Conservation (phyloP, 2,888 invertebrate genomes). For the Hemistola chrysoprasaria region DNA sequence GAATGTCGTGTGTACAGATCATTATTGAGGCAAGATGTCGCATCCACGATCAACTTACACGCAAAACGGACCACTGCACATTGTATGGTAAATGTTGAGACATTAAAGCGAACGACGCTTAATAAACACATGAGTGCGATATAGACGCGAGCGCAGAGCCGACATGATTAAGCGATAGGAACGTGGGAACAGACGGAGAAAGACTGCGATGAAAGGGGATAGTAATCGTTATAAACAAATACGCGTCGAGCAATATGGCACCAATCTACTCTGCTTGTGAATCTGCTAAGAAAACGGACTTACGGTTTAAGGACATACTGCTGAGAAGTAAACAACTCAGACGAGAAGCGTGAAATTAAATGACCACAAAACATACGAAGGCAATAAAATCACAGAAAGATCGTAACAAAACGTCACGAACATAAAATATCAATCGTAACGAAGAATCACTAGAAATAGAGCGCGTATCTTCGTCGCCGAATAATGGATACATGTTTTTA, state of each 20-base stretch:
- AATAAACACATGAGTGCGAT: conserved; percentile 78
- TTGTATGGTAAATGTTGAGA: conserved; percentile 72
- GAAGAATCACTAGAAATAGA: conserved; percentile 56
- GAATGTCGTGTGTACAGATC: conserved; percentile 39
- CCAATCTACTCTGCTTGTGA: conserved; percentile 21
- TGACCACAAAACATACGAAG: conserved; percentile 46
- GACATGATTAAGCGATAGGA: conserved; percentile 68
- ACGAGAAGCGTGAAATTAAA: conserved; percentile 44
- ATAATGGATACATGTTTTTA: conserved; percentile 63
- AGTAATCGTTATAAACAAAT: conserved; percentile 44
- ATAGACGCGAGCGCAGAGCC: conserved; percentile 70
- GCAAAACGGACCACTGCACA: conserved; percentile 67
- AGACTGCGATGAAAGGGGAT: conserved; percentile 54
- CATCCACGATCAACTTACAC: conserved; percentile 58
- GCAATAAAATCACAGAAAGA: conserved; percentile 53
- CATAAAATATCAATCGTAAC: conserved; percentile 60
- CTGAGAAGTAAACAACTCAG: conserved; percentile 26
- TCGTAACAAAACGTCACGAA: conserved; percentile 41
- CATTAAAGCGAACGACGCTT: conserved; percentile 75
- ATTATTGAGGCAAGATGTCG: conserved; percentile 48
- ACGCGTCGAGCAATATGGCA: conserved; percentile 32
- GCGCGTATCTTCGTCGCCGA: conserved; percentile 47
- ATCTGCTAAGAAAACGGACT: conserved; percentile 24
- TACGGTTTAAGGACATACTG: conserved; percentile 22
- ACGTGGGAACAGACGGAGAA: conserved; percentile 72